These are phyloP conservation scores for Corythornis vintsioides DNA, from an alignment of 2,113 vertebrate genomes.

Conservation along the genomic window DNA sequence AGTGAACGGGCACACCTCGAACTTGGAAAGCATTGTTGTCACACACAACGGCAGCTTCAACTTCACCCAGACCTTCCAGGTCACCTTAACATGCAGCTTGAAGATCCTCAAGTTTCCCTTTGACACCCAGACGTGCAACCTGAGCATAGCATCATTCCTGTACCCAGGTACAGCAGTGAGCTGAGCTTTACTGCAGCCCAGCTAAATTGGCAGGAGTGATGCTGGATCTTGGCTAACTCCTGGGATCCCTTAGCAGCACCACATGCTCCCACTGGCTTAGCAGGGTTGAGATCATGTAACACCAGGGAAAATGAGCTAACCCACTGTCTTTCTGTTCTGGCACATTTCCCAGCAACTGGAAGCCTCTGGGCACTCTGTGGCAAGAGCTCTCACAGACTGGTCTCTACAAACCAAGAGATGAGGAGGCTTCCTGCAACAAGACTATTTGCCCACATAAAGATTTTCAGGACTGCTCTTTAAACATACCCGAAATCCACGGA, in stretches of 20 bases:
- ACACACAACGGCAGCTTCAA: slow-evolving; percentile 9
- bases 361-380: background rate
- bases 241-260: background rate
- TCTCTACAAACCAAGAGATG: background rate
- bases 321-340: background rate
- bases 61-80: slow-evolving; percentile 17
- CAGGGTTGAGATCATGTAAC: background rate
- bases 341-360: background rate
- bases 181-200: background rate
- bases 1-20: background rate
- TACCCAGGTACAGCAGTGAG: slow-evolving; percentile 29
- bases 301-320: background rate
- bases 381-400: background rate
- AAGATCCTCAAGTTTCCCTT: slow-evolving; percentile 68
- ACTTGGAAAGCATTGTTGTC: background rate
- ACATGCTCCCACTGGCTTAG: fast-evolving
- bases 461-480: background rate
- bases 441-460: background rate
- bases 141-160: slow-evolving; percentile 1
- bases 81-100: slow-evolving; percentile 52
- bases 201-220: background rate
- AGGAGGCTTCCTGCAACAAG: background rate
- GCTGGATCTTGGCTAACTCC: background rate
- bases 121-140: slow-evolving; percentile 55
- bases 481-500: background rate